Conservation (phyloP, 2,888 invertebrate genomes). For the Hartigia nigra region DNA sequence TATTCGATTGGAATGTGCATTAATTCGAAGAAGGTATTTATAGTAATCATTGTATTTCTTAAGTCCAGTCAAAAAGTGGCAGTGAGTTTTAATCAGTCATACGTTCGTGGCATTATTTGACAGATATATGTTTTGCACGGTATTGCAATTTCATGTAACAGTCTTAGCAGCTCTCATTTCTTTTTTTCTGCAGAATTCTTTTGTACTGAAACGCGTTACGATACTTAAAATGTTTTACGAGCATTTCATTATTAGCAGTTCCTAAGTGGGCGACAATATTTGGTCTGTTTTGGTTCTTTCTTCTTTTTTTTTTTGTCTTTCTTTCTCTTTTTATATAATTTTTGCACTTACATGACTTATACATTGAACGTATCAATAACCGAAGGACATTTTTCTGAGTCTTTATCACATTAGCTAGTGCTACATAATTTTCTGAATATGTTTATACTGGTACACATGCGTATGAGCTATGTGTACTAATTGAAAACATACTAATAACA, state of each 20-base stretch:
- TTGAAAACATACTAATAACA: not conserved
- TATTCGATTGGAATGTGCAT: slow-evolving; percentile 29
- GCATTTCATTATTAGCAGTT: not conserved
- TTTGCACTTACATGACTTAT: not conserved
- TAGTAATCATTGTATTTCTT: slow-evolving; percentile 27
- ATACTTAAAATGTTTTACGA: not conserved
- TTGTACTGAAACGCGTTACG: not conserved
- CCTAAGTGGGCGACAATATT: not conserved
- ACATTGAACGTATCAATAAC: not conserved
- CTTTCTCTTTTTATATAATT: not conserved
- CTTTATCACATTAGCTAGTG: not conserved
- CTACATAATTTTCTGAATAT: not conserved
- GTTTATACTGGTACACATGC: not conserved
- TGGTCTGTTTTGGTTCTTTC: not conserved
- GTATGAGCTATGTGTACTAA: not conserved
- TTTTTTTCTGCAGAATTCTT: not conserved
- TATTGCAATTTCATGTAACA: slow-evolving; percentile 15
- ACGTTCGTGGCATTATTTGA: slow-evolving; percentile 15
- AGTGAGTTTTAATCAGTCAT: slow-evolving; percentile 25
- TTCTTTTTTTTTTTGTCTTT: not conserved
- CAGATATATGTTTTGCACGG: not conserved
- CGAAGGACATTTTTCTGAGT: not conserved
- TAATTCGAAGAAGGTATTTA: slow-evolving; percentile 27
- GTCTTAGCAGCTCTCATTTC: not conserved
- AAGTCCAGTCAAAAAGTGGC: slow-evolving; percentile 3